Evolutionary conservation across 30 jellyfish, hydroid and myxozoan species (phyloP), one percentile per base, ranked within the genome.

Genomic region (Hydra vulgaris): DNA sequence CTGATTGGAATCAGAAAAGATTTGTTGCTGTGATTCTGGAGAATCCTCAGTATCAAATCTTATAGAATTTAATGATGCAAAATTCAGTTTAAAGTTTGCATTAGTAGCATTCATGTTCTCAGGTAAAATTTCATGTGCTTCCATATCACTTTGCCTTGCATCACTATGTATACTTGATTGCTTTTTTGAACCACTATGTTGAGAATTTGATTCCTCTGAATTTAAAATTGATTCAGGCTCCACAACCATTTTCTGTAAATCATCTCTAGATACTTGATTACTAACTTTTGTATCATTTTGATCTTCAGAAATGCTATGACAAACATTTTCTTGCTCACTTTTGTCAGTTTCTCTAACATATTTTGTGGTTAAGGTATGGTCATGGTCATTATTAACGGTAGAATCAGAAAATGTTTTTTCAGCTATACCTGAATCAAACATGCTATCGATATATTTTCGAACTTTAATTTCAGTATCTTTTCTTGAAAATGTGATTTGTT

Each of bases 11-110:
- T 80, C 84, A 27, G 85, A 78, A 22, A 74, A 78, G 15, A 78
- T 24, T 19, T 80, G 81, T 26, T 80, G 84, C 16, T 67, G 80
- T n/a, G 87, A 70, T 16, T 67, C 87, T 16, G 87, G 24, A 0
- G 87, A 80, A n/a, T 80, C 87, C 26, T 80, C 87, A 8, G 85
- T 66, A 16, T 80, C 87, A 53, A 78, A 78, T 27, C 26, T 67
- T 40, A 80, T n/a, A 15, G 87, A 80, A 19, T 80, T 80, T 53
- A 80, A 70, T 1, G 87, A 80, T 8, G 83, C 87, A 1, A 61
- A 74, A 18, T 82, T 27, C 81, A 73, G 20, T 17, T 7, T 20
- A 5, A 17, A n/a, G 25, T 80, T 82, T 1, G 52, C 54, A n/a
- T 54, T 78, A 1, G 54, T 18, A 53, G 56, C 79, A 53, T 53